These are phyloP conservation scores for Oasisia sp. DNA, from an alignment of 2,888 invertebrate species.

Conservation along the genomic window DNA sequence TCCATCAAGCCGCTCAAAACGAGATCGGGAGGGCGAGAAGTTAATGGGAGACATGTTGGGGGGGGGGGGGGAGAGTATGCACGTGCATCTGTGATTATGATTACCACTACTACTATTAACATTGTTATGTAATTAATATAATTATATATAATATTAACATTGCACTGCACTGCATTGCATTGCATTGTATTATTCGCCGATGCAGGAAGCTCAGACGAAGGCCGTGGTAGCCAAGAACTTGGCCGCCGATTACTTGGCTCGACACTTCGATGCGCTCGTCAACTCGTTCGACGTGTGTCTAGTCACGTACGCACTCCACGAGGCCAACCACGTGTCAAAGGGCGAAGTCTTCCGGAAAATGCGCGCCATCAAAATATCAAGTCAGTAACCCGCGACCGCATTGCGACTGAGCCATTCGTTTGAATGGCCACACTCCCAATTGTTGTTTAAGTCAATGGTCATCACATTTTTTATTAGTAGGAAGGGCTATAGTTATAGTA, in stretches of 20 bases:
- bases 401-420: neutral
- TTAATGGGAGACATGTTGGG: too few relatives aligned
- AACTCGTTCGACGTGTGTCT: constrained; percentile 88
- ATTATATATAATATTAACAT: too few relatives aligned
- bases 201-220: constrained; percentile 33
- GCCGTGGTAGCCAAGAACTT: constrained; percentile 49
- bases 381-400: constrained; percentile 25
- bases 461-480: too few relatives aligned
- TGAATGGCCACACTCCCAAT: neutral
- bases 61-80: too few relatives aligned
- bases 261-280: constrained; percentile 44
- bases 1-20: too few relatives aligned
- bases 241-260: constrained; percentile 53
- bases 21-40: too few relatives aligned
- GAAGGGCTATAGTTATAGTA: neutral
- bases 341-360: constrained; percentile 40
- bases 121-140: too few relatives aligned
- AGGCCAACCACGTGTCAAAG: constrained; percentile 33
- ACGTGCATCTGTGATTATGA: too few relatives aligned
- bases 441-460: too few relatives aligned
- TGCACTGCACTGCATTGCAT: too few relatives aligned
- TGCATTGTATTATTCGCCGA: neutral
- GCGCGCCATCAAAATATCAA: constrained; percentile 32
- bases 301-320: constrained; percentile 83
- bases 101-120: too few relatives aligned